These are phyloP conservation scores for Listronotus bonariensis DNA, from an alignment of 1,140 invertebrate species.

Conservation along the genomic window DNA sequence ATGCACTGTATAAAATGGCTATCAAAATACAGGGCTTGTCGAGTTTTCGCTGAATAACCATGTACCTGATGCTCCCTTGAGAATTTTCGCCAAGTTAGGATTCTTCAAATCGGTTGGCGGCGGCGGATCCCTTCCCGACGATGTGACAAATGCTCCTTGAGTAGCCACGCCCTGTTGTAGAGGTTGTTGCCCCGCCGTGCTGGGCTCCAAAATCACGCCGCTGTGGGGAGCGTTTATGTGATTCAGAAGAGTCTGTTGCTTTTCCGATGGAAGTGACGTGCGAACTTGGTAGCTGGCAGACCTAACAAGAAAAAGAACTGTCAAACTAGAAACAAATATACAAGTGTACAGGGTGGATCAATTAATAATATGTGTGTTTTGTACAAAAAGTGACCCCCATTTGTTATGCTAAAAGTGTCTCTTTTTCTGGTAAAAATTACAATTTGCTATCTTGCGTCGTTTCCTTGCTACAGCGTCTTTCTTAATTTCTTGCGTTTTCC, in stretches of 20 bases:
- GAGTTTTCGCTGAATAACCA: conserved; percentile 38
- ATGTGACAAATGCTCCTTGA: conserved; percentile 39
- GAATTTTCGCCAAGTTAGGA: conserved; percentile 53
- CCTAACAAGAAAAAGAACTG: conserved; percentile 36
- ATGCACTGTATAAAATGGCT: neutral
- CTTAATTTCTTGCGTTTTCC: too few relatives aligned
- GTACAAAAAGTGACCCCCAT: too few relatives aligned
- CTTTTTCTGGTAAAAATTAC: too few relatives aligned
- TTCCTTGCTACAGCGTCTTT: too few relatives aligned
- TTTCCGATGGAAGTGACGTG: conserved; percentile 53
- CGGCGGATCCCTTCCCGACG: conserved; percentile 42
- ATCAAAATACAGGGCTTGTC: conserved; percentile 16
- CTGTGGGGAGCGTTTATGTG: conserved; percentile 55
- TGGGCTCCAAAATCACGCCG: conserved; percentile 53
- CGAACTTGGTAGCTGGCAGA: conserved; percentile 57
- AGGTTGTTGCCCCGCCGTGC: conserved; percentile 52
- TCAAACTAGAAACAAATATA: conserved; percentile 6
- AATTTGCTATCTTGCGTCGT: too few relatives aligned
- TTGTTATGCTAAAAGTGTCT: too few relatives aligned
- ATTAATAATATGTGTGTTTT: too few relatives aligned
- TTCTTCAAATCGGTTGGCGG: conserved; percentile 53
- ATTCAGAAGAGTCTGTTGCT: conserved; percentile 57
- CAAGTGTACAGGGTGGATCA: too few relatives aligned
- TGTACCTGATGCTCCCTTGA: conserved; percentile 60
- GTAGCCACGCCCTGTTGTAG: conserved; percentile 43